These are phyloP conservation scores for Ectemnius lituratus DNA, from an alignment of 2,888 invertebrate genomes.

Conservation along the genomic window DNA sequence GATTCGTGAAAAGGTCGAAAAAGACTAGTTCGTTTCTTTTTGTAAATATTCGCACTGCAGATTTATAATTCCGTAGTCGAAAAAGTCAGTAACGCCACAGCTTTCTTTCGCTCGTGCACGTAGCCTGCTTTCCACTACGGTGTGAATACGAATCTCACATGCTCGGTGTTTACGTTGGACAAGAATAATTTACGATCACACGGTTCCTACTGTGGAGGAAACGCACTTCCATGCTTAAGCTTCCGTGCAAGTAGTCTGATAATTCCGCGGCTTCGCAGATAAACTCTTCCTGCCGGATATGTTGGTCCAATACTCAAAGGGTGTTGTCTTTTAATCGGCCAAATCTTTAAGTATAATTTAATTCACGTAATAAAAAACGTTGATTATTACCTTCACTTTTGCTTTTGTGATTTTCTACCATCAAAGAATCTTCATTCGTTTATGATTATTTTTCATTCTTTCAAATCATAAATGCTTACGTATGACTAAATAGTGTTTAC, in stretches of 20 bases:
- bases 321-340: background rate
- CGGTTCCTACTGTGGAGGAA: slow-evolving; percentile 22
- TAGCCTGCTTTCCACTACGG: slow-evolving; percentile 3
- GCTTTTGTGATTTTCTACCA: too few relatives aligned
- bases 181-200: slow-evolving; percentile 49
- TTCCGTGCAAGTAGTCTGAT: slow-evolving; percentile 12
- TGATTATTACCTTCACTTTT: too few relatives aligned
- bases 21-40: too few relatives aligned
- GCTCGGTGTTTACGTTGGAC: slow-evolving; percentile 49
- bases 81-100: slow-evolving; percentile 8
- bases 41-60: slow-evolving; percentile 22
- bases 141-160: slow-evolving; percentile 22
- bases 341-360: too few relatives aligned
- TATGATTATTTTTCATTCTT: too few relatives aligned
- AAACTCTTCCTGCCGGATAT: slow-evolving; percentile 7
- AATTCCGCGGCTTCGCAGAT: slow-evolving; percentile 16
- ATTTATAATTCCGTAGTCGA: slow-evolving; percentile 15
- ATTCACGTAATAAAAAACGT: too few relatives aligned
- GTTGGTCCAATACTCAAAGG: background rate
- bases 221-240: slow-evolving; percentile 20
- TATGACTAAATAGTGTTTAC: too few relatives aligned
- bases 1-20: too few relatives aligned
- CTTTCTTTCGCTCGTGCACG: slow-evolving; percentile 17
- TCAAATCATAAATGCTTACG: too few relatives aligned
- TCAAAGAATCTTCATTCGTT: too few relatives aligned